A percentile compares a stretch with the other conserved stretches of the same genome.
phyloP scores from a whole-genome alignment of 2,797 vertebrate genomes.

The Okamejei kenojei region DNA sequence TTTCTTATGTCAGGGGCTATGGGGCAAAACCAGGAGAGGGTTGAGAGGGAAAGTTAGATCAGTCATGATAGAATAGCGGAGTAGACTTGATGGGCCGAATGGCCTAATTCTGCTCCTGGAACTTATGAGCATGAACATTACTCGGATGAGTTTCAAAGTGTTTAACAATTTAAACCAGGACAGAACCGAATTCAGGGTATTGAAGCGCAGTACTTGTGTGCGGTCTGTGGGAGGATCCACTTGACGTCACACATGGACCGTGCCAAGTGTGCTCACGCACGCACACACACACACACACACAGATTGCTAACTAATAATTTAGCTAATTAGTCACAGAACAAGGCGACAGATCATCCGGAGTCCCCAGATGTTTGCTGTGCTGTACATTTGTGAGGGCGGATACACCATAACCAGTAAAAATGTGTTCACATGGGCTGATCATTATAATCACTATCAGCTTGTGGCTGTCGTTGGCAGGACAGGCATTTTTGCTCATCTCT shows the following conservation, averaged over 20 bases:
- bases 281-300: not conserved
- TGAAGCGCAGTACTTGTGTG: not conserved
- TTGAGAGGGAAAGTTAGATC: too few species aligned
- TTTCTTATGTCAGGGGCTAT: too few species aligned
- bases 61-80: too few species aligned
- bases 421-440: not conserved
- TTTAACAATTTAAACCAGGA: not conserved
- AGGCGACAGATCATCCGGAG: not conserved
- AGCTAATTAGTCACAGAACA: not conserved
- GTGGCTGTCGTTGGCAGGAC: not conserved
- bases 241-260: not conserved
- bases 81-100: too few species aligned
- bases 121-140: too few species aligned
- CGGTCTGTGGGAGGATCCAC: not conserved
- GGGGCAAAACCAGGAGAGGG: too few species aligned
- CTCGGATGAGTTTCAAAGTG: not conserved
- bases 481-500: not conserved
- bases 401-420: not conserved
- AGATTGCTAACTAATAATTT: not conserved
- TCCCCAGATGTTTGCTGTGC: not conserved
- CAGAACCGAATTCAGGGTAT: not conserved
- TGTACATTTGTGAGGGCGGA: not conserved
- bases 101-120: too few species aligned
- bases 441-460: not conserved
- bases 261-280: not conserved